These are phyloP conservation scores for Hypomecis punctinalis DNA, from an alignment of 2,888 invertebrate species.

Conservation along the genomic window DNA sequence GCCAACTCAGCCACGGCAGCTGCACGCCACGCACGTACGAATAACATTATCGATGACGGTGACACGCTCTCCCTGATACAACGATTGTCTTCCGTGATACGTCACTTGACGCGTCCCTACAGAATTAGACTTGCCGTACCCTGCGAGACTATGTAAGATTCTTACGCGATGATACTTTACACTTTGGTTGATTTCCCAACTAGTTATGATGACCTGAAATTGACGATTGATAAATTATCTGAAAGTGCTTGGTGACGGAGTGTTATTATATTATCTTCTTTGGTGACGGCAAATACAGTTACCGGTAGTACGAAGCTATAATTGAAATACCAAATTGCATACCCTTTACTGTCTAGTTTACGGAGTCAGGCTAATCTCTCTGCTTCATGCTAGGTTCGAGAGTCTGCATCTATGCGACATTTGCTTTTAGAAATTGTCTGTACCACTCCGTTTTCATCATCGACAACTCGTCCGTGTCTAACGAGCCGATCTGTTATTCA, in stretches of 20 bases:
- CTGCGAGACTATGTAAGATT: neutral
- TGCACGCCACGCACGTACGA: conserved; percentile 66
- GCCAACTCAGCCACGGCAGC: conserved; percentile 78
- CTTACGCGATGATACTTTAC: too few species aligned
- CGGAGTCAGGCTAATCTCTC: too few species aligned
- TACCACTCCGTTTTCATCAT: conserved; percentile 10
- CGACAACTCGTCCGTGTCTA: conserved; percentile 4
- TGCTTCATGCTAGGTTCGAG: too few species aligned
- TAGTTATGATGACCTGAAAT: too few species aligned
- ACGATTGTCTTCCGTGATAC: conserved; percentile 27
- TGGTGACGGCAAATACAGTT: too few species aligned
- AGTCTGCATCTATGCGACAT: conserved; percentile 9
- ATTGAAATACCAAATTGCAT: too few species aligned
- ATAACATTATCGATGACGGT: conserved; percentile 71
- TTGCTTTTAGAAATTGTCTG: conserved; percentile 7
- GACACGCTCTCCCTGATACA: conserved; percentile 50
- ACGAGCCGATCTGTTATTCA: conserved; percentile 24
- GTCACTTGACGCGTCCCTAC: neutral
- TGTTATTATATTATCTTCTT: too few species aligned
- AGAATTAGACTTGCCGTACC: neutral
- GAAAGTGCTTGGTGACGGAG: too few species aligned
- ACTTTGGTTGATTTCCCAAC: too few species aligned
- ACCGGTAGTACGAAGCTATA: too few species aligned
- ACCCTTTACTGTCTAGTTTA: too few species aligned
- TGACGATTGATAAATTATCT: too few species aligned